Base-by-base conservation (phyloP, 2,113 vertebrate species). In the Austrofundulus limnaeus region DNA sequence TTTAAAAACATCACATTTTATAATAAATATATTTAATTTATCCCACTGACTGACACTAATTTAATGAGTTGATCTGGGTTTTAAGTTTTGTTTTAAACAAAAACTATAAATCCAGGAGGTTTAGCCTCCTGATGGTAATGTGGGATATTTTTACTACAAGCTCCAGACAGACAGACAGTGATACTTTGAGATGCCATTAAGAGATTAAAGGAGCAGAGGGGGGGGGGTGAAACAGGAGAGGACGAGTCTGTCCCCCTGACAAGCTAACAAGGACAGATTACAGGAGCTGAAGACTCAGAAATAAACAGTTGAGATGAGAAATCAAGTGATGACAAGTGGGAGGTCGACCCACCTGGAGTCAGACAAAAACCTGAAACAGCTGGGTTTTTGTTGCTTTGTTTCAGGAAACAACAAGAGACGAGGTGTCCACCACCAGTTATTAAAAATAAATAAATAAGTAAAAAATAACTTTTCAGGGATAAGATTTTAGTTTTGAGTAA, bases 161-260 rank as follows among this genome's bases (percentile, higher is more conserved):
- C 6, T 5, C 20, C 31, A 23, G 59, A 58, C 16, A 52, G 49
- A 17, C 51, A 66, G 45, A 65, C 63, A 72, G 65, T 0, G 55
- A 77, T 42, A 85, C 80, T 62, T 57, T 0, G 28, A 61, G 73
- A 71, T 55, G 50, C 75, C 73, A 82, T 84, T 82, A 87, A 3
- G 70, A 80, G 85, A 88, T 87, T 86, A 87, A 21, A 77, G 66
- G 65, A 54, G 45, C 28, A 63, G 59, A 50, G 52, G 1, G 61
- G 60, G 69, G 55, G 53, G 61, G 56, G 1, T 59, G 59, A 80
- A 66, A 61, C 60, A 55, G 20, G 13, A 13, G 24, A 56, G 52
- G 56, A 63, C 0, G 43, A 34, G 49, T 20, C 57, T 49, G 72
- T 21, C 15, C 43, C 69, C 55, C 1, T 11, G 61, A 66, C 43